phyloP scores from a whole-genome alignment of 2,113 vertebrate species.

The Opisthocomus hoazin region DNA sequence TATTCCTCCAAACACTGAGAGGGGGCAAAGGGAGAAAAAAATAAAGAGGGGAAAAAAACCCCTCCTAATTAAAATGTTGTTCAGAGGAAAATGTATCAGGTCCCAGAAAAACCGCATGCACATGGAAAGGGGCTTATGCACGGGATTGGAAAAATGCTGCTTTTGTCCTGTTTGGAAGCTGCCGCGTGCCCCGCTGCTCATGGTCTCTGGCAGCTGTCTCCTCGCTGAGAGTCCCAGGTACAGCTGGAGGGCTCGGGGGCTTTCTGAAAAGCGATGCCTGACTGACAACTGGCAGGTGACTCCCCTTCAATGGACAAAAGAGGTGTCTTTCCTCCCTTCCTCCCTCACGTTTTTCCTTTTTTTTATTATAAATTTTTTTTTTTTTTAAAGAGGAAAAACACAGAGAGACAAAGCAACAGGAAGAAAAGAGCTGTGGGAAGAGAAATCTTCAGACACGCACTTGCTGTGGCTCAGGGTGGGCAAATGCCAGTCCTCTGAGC shows the following conservation, averaged over 20 bases:
- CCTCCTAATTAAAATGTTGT: not conserved
- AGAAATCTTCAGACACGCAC: not conserved
- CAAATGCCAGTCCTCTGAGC: not conserved
- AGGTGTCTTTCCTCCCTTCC: not conserved
- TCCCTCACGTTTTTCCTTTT: not conserved
- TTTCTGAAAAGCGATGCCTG: constrained; percentile 62
- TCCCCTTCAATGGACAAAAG: constrained; percentile 59
- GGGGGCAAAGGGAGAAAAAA: not conserved
- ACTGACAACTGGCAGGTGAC: constrained; percentile 75
- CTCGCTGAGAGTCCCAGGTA: constrained; percentile 9
- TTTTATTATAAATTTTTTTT: too few species aligned
- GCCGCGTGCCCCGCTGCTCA: not conserved
- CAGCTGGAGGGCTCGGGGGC: constrained; percentile 58
- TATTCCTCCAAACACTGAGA: not conserved
- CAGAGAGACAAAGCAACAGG: not conserved
- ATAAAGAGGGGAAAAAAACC: accelerated
- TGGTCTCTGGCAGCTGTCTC: constrained; percentile 51
- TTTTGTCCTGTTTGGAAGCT: constrained; percentile 21
- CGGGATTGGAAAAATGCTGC: not conserved
- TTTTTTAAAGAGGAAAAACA: not conserved
- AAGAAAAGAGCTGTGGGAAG: not conserved
- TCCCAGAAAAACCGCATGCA: not conserved
- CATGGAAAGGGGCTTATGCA: not conserved
- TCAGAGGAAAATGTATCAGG: not conserved
- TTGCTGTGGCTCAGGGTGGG: not conserved